These are phyloP conservation scores for Stenolophus ochropezus DNA, from an alignment of 2,888 invertebrate genomes.

Conservation along the genomic window DNA sequence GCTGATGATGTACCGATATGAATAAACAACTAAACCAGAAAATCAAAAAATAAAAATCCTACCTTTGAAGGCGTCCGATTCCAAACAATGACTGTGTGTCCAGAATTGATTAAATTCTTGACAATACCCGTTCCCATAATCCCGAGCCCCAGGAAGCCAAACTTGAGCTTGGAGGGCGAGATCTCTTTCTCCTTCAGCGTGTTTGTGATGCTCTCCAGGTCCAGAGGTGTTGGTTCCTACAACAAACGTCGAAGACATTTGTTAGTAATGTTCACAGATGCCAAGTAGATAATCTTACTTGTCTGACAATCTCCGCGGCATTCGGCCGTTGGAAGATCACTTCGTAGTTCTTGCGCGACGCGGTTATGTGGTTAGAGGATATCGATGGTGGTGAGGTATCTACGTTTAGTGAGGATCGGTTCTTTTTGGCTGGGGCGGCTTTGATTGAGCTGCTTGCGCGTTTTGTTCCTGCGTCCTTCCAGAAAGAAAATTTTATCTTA, in stretches of 20 bases:
- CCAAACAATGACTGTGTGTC: conserved; percentile 95
- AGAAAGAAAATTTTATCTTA: neutral
- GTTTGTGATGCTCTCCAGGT: conserved; percentile 85
- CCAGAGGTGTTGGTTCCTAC: conserved; percentile 84
- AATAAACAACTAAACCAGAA: too few relatives aligned
- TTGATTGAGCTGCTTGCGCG: conserved; percentile 53
- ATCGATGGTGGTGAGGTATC: conserved; percentile 75
- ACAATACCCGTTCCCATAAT: conserved; percentile 97
- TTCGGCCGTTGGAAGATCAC: conserved; percentile 81
- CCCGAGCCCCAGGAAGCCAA: conserved; percentile 96
- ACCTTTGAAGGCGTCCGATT: conserved; percentile 94
- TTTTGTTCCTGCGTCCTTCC: conserved; percentile 70
- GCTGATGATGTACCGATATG: too few relatives aligned
- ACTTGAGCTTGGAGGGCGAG: conserved; percentile 88
- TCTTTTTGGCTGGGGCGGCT: conserved; percentile 43
- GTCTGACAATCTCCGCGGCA: conserved; percentile 79
- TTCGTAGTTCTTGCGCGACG: conserved; percentile 68
- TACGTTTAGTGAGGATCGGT: conserved; percentile 14
- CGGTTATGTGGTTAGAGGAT: conserved; percentile 76
- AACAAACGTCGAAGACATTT: conserved; percentile 65
- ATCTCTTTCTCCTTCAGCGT: conserved; percentile 90
- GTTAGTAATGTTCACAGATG: neutral
- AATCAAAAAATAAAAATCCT: conserved; percentile 69
- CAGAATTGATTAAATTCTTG: conserved; percentile 94
- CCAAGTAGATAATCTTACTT: conserved; percentile 77